A percentile compares a stretch with the other conserved stretches of the same genome.
These are phyloP conservation scores for Tapirus terrestris DNA, from an alignment of 2,113 vertebrate genomes.

Conservation along the genomic window DNA sequence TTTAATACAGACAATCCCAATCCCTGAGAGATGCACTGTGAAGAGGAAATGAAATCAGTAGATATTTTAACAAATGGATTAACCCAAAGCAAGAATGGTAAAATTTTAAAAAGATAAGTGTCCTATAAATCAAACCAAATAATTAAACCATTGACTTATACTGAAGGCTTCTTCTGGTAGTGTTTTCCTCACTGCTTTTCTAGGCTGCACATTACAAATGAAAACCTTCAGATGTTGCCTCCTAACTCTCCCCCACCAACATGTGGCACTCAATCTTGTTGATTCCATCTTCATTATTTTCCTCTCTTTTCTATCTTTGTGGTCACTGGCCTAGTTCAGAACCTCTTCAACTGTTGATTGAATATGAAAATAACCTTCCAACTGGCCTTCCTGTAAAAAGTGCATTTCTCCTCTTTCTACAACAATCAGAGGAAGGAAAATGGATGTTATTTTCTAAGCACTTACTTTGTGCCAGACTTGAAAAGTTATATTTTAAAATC, in stretches of 20 bases:
- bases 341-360: neutral
- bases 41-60: neutral
- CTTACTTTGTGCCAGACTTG: neutral
- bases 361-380: neutral
- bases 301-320: neutral
- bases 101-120: neutral
- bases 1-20: neutral
- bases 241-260: neutral
- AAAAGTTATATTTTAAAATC: conserved; percentile 8
- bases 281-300: neutral
- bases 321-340: neutral
- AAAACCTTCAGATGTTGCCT: neutral
- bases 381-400: neutral
- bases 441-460: neutral
- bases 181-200: neutral
- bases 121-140: neutral
- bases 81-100: neutral
- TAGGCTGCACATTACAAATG: neutral
- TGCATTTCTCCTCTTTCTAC: neutral
- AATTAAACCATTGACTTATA: neutral
- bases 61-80: neutral
- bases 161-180: neutral
- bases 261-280: neutral
- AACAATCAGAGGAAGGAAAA: neutral
- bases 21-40: neutral